phyloP scores from a whole-genome alignment of 2,113 vertebrate species.

The Glaucidium brasilianum region DNA sequence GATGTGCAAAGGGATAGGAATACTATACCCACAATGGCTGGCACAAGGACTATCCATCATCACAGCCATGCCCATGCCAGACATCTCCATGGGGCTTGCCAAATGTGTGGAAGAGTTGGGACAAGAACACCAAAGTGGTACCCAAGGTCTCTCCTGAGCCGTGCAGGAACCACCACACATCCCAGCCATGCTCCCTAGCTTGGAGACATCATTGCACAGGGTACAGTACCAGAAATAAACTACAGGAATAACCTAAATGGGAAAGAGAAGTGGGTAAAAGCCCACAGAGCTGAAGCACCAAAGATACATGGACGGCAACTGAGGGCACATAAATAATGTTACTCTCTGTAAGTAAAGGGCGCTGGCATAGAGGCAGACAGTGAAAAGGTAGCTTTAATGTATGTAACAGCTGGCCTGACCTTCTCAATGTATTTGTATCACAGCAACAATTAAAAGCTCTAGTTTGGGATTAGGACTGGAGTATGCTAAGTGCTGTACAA shows the following conservation, averaged over 20 bases:
- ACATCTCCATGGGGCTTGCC: background rate
- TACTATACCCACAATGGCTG: accelerated
- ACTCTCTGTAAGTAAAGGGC: background rate
- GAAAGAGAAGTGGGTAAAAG: background rate
- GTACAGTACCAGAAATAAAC: background rate
- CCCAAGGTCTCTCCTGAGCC: background rate
- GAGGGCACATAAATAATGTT: background rate
- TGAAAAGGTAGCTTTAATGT: background rate
- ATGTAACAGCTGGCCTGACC: background rate
- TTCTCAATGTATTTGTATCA: background rate
- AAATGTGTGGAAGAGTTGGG: background rate
- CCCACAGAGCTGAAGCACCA: background rate
- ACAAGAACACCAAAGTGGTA: background rate
- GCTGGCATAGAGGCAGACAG: background rate
- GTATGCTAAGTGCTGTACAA: background rate
- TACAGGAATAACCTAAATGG: background rate
- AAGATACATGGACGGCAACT: background rate
- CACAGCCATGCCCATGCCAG: background rate
- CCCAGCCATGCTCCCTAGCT: background rate
- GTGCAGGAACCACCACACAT: accelerated
- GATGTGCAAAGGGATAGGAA: background rate
- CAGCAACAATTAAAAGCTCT: background rate
- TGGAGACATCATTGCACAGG: accelerated
- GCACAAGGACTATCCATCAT: background rate
- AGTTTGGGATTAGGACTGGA: background rate